Base-by-base conservation (phyloP, 1,140 invertebrate species). In the Portunus trituberculatus region DNA sequence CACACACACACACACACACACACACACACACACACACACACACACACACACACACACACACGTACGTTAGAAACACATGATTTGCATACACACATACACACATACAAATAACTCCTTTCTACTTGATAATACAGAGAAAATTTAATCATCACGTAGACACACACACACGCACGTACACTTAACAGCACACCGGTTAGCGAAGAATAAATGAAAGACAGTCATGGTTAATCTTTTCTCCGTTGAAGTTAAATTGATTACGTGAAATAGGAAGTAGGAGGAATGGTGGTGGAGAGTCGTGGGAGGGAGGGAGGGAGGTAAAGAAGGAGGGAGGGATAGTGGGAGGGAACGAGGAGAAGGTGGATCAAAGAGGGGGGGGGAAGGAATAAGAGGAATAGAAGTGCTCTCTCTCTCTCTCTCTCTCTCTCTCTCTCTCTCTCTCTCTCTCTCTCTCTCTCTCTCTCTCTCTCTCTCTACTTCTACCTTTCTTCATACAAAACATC, bases 1-100 rank as follows among this genome's bases (percentile, higher is more conserved):
- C n/a, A 76, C 67, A 76, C n/a, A 76, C 67, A 76, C 67, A 76
- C 67, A 76, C 67, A n/a, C n/a, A n/a, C 67, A 76, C 67, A 76
- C n/a, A 76, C 67, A 2, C 1, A 76, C 8, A 76, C 67, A 76
- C 8, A 76, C 67, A 76, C 8, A 76, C 67, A 76, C 52, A 59
- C 52, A 59, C 52, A 59, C 52, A 59, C 8, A 59, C 52, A 59
- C 6, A 39, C 52, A 59, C 52, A 59, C 52, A 59, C 48, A 52
- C 48, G 14, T 14, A 52, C 48, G 14, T 14, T 14, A 52, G 6
- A 52, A 6, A 52, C 48, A 52, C 48, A 52, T 14, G n/a, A n/a
- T n/a, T n/a, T n/a, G 14, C 48, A 6, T 14, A 52, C 48, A 6
- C 8, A 59, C 52, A 59, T 12, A 59, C 52, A 59, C 8, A 59